Evolutionary conservation across 1,140 invertebrate genomes (phyloP).

Genomic region (Sycophaga agraensis): DNA sequence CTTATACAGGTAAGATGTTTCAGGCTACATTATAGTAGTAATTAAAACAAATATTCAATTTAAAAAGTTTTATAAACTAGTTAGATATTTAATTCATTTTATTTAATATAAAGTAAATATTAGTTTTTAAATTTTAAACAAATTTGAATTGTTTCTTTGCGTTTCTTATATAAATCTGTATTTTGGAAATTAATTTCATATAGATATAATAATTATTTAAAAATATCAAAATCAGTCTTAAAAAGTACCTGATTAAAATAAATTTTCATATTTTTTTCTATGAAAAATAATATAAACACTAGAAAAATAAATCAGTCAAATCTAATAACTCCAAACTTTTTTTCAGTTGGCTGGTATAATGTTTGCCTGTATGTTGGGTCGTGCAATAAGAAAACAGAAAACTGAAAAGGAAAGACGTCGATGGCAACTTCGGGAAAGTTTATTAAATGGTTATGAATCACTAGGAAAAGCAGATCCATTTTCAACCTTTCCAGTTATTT

Average conservation of each 20-base stretch:
- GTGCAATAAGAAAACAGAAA: slow-evolving; percentile 78
- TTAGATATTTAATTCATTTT: background rate
- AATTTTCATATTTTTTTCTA: too few species aligned
- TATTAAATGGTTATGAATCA: slow-evolving; percentile 55
- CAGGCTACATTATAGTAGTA: too few species aligned
- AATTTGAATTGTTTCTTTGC: too few species aligned
- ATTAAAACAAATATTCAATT: slow-evolving; percentile 6
- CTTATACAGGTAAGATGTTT: slow-evolving; percentile 70
- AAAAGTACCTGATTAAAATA: background rate
- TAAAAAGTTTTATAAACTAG: background rate
- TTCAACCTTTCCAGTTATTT: slow-evolving; percentile 45
- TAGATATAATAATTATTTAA: background rate
- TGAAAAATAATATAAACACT: background rate
- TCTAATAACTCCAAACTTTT: background rate
- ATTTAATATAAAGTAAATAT: too few species aligned
- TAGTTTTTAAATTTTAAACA: too few species aligned
- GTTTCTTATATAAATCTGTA: too few species aligned
- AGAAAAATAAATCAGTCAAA: background rate
- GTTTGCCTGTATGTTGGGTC: slow-evolving; percentile 82
- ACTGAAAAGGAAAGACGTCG: slow-evolving; percentile 68
- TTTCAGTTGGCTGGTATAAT: slow-evolving; percentile 79
- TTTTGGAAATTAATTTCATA: background rate
- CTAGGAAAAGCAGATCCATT: slow-evolving; percentile 50
- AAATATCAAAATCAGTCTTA: background rate
- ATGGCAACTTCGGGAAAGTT: slow-evolving; percentile 66